phyloP scores from a whole-genome alignment of 1,140 invertebrate genomes.

The Cyphomyrmex costatus region DNA sequence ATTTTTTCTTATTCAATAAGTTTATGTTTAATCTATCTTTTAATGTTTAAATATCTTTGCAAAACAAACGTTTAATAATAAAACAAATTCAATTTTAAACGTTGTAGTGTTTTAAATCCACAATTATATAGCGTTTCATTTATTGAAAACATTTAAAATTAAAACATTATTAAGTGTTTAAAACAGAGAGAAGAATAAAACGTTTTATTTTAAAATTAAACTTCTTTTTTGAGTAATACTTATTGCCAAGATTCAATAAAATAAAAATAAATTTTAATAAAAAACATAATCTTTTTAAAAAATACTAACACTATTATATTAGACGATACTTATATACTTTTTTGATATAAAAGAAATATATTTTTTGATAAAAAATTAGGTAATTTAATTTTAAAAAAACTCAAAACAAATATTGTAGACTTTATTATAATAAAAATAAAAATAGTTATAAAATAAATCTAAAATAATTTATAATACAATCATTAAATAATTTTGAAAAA shows the following conservation, averaged over 20 bases:
- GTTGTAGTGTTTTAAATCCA: no score
- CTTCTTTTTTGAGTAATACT: no score
- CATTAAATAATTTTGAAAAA: no score
- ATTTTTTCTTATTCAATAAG: background rate
- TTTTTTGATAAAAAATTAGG: background rate
- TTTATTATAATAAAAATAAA: background rate
- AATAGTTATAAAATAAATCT: background rate
- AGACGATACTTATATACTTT: background rate
- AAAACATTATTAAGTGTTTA: no score
- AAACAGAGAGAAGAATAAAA: no score
- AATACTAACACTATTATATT: background rate
- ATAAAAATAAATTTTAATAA: background rate
- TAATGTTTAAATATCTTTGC: no score
- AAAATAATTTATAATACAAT: background rate
- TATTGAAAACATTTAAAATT: no score
- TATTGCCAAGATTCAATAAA: background rate
- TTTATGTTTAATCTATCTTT: no score
- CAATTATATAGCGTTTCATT: no score
- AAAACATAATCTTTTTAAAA: constrained; percentile 6
- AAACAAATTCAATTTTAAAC: no score
- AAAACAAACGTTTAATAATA: no score
- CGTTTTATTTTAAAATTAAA: no score
- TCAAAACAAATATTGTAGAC: background rate
- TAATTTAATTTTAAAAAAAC: background rate
- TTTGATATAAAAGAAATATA: background rate